Evolutionary conservation across 1,140 invertebrate genomes (phyloP), one percentile per base, ranked within the genome.

Genomic region (Oscheius sp.): DNA sequence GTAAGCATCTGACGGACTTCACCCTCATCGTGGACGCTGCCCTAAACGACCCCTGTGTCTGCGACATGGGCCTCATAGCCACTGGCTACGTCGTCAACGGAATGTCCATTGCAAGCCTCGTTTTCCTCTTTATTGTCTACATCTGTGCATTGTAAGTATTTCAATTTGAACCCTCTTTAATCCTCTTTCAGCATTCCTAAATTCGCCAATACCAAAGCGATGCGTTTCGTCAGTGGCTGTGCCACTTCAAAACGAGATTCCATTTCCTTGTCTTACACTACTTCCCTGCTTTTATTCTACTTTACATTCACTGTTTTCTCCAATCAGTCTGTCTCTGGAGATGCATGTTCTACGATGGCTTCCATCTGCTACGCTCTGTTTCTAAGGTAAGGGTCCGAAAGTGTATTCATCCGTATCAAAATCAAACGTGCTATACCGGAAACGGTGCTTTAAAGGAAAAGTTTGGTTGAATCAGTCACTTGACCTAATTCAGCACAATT

Each of bases 401-500:
- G 23, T 15, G 7, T 42, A 7, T 23, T 59, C 0, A 59, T 59
- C 29, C 13, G 13, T 32, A 32, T n/a, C n/a, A n/a, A n/a, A n/a
- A n/a, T n/a, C n/a, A n/a, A n/a, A n/a, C n/a, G n/a, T n/a, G n/a
- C n/a, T n/a, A n/a, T n/a, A n/a, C n/a, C n/a, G n/a, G n/a, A n/a
- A n/a, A n/a, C n/a, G n/a, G n/a, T n/a, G n/a, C n/a, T n/a, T n/a
- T n/a, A n/a, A n/a, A n/a, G n/a, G n/a, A n/a, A n/a, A n/a, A n/a
- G n/a, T n/a, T n/a, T n/a, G n/a, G n/a, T n/a, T n/a, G n/a, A n/a
- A n/a, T n/a, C n/a, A n/a, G n/a, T n/a, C n/a, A n/a, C n/a, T n/a
- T n/a, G n/a, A n/a, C n/a, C n/a, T n/a, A n/a, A n/a, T 71, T 52
- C 29, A 71, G 69, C n/a, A 42, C 69, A 4, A 71, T 71, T 7